phyloP scores from a whole-genome alignment of 2,888 invertebrate species.

The Gortyna flavago region DNA sequence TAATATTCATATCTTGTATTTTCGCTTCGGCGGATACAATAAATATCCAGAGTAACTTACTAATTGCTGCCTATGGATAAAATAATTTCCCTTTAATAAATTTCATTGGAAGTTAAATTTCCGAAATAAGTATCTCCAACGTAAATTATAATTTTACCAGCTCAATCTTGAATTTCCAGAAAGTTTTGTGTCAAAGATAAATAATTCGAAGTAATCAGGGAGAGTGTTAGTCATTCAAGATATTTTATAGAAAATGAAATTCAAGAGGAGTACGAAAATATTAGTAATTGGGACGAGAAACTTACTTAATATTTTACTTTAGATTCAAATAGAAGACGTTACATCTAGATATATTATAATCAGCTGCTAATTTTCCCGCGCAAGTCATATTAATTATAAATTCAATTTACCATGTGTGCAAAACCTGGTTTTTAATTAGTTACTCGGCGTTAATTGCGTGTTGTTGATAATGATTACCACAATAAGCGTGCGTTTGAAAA shows the following conservation, averaged over 20 bases:
- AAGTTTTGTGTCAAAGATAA: constrained; percentile 56
- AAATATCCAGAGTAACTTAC: constrained; percentile 53
- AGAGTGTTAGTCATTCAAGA: constrained; percentile 46
- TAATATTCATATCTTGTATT: constrained; percentile 55
- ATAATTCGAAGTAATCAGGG: constrained; percentile 51
- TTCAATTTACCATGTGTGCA: constrained; percentile 23
- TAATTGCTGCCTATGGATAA: constrained; percentile 61
- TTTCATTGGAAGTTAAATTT: constrained; percentile 59
- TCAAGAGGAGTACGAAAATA: constrained; percentile 19
- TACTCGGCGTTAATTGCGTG: neutral
- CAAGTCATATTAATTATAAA: constrained; percentile 25
- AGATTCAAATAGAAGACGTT: neutral
- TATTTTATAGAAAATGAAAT: constrained; percentile 41
- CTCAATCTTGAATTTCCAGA: constrained; percentile 46
- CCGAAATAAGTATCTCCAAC: constrained; percentile 47
- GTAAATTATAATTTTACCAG: constrained; percentile 56
- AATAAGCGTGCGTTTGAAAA: constrained; percentile 1
- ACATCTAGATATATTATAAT: constrained; percentile 16
- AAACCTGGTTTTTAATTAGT: constrained; percentile 39
- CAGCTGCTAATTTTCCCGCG: constrained; percentile 15
- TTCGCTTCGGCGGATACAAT: constrained; percentile 53
- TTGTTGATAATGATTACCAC: constrained; percentile 8
- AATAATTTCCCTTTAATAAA: constrained; percentile 61
- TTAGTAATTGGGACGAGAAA: constrained; percentile 9
- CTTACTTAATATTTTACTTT: neutral